Evolutionary conservation across 2,888 invertebrate genomes (phyloP), one percentile per base, ranked within the genome.

Genomic region (Hesperia comma): DNA sequence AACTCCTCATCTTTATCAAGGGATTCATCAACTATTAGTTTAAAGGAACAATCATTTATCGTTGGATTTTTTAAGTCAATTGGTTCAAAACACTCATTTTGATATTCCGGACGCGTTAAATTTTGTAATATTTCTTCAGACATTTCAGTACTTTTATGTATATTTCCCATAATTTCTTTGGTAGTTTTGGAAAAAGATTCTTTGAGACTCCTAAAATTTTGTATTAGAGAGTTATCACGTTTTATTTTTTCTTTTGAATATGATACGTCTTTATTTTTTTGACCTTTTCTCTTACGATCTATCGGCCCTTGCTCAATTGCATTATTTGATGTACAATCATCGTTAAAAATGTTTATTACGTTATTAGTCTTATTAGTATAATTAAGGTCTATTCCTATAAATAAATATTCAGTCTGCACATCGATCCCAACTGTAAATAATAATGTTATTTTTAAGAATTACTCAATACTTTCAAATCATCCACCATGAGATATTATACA

Each of bases 401-500:
- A 88, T 43, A 76, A 17, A 71, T 85, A 88, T 77, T 90, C 88
- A 67, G 82, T 79, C 19, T 86, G 80, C 4, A 76, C 84, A 74
- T 94, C 94, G 26, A 94, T 85, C 1, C 94, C 94, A 75, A 92
- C 94, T 94, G 79, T 61, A 92, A 90, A 69, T 62, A 68, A 67
- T 21, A 21, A 4, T 14, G 14, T 26, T 26, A 12, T 1, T 26
- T 17, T 15, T 40, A 8, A 14, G 6, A 26, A 55, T 55, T 5
- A 53, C 4, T 14, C 21, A 41, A 21, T 6, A 46, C 10, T 15
- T 7, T 1, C n/a, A n/a, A 49, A 49, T 8, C 5, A 17, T 19
- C n/a, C n/a, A 10, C 8, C 14, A 61, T 67, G 68, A 69, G 67
- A 54, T 54, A 43, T 41, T 37, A n/a, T 56, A 56, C 41, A 6